phyloP scores from a whole-genome alignment of 2,113 vertebrate genomes.

The Laticauda colubrina region DNA sequence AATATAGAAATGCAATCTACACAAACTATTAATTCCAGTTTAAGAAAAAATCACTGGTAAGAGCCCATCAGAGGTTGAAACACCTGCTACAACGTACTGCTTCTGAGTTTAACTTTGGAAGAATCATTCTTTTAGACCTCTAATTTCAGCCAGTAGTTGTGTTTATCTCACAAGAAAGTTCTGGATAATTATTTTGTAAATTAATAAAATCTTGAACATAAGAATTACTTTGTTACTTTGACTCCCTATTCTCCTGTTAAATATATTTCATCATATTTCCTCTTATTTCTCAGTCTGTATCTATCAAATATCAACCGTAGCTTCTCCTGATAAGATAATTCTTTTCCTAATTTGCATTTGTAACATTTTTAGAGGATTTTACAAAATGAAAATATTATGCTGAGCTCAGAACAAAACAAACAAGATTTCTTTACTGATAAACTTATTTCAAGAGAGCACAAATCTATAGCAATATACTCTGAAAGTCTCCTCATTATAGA shows the following conservation, averaged over 20 bases:
- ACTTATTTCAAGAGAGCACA: not conserved
- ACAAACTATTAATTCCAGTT: not conserved
- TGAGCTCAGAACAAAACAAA: not conserved
- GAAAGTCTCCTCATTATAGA: not conserved
- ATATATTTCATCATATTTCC: not conserved
- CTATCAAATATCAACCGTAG: not conserved
- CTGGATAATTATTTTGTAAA: not conserved
- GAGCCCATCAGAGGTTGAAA: not conserved
- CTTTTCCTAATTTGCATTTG: not conserved
- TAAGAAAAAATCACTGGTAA: not conserved
- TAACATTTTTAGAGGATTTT: not conserved
- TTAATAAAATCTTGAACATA: not conserved
- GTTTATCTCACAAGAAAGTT: not conserved
- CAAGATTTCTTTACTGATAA: not conserved
- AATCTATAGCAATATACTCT: not conserved
- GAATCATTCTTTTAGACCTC: not conserved
- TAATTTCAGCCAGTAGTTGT: not conserved
- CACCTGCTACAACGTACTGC: not conserved
- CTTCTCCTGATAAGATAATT: not conserved
- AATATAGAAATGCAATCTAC: no score
- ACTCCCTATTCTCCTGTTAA: not conserved
- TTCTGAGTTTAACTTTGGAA: not conserved
- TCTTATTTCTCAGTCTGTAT: not conserved
- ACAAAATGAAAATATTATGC: not conserved
- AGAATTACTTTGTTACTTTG: not conserved